Base-by-base conservation (phyloP, 1,140 invertebrate genomes). In the Heliothis subflexa region DNA sequence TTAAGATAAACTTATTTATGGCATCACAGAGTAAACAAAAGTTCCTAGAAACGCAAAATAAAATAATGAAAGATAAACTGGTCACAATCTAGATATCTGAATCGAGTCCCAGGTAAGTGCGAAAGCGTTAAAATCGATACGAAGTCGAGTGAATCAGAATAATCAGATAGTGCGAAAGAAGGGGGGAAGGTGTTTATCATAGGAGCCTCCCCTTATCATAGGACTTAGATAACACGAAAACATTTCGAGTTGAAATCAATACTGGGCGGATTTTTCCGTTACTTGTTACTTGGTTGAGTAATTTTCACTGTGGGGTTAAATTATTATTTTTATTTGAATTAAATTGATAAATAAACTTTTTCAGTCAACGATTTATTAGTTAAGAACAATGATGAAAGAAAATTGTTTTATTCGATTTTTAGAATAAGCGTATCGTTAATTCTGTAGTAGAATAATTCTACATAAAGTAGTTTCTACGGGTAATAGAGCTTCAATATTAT, bases 231-330 rank as follows among this genome's bases (percentile, higher is more conserved):
- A 94, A 89, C 81, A 88, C 68, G 84, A 70, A 87, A 92, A 92
- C 33, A 91, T 90, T 92, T 87, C 85, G 83, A 92, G 87, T 88
- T 83, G 61, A 89, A 93, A 94, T 94, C 92, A 89, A 94, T 94
- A 94, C 81, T 84, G 25, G 72, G 75, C 73, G 83, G 71, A 83
- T 66, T 86, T 87, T 86, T 85, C 78, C 83, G 81, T 83, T 81
- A 85, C 84, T 86, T 84, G 49, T 70, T 57, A 57, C 70, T 45
- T 47, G 10, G 40, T 45, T 12, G 3, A n/a, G 45, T 64, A 33
- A 16, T 64, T 18, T 45, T 33, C 16, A 14, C 18, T 18, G 18
- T 12, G 28, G n/a, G 3, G 18, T 9, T 14, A 68, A 68, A 25
- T 40, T 13, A 2, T 10, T 2, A 45, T 45, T 62, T 62, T 40